Percentiles rank a stretch among this genome's conserved stretches.
Evolutionary conservation across 1,140 invertebrate species (phyloP).

Genomic region (Drosophila nebulosa): DNA sequence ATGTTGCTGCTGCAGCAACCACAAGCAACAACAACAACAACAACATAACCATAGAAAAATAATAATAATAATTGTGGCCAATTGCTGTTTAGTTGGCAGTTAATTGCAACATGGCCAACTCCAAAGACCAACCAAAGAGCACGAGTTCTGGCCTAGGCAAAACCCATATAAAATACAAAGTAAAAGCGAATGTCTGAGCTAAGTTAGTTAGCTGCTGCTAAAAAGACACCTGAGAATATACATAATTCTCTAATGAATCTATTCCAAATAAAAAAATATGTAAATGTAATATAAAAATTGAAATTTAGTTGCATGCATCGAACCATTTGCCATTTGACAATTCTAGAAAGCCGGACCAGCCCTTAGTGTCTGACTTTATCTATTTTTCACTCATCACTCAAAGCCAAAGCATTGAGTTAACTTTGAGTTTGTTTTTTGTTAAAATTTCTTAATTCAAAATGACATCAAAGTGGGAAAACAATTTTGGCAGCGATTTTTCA

Average conservation of each 20-base stretch:
- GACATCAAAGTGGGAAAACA: no score
- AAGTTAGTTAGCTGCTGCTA: neutral
- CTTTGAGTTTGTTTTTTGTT: no score
- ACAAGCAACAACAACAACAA: constrained; percentile 22
- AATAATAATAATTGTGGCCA: constrained; percentile 78
- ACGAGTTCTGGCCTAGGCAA: constrained; percentile 15
- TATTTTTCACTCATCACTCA: no score
- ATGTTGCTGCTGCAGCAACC: constrained; percentile 34
- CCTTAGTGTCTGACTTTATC: no score
- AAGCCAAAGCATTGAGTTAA: no score
- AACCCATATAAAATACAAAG: neutral
- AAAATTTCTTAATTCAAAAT: no score
- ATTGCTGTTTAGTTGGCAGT: constrained; percentile 76
- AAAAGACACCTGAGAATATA: neutral
- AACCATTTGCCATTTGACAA: no score
- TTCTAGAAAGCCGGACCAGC: no score
- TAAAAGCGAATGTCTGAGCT: constrained; percentile 15
- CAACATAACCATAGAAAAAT: constrained; percentile 57
- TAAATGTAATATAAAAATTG: neutral
- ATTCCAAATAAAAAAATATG: neutral
- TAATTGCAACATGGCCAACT: constrained; percentile 75
- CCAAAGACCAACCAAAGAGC: constrained; percentile 28
- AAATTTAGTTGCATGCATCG: neutral
- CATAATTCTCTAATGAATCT: constrained; percentile 35
- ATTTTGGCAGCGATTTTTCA: no score